Percentiles rank a stretch among this genome's conserved stretches.
phyloP scores from a whole-genome alignment of 1,140 invertebrate species.

The Holotrichia oblita region DNA sequence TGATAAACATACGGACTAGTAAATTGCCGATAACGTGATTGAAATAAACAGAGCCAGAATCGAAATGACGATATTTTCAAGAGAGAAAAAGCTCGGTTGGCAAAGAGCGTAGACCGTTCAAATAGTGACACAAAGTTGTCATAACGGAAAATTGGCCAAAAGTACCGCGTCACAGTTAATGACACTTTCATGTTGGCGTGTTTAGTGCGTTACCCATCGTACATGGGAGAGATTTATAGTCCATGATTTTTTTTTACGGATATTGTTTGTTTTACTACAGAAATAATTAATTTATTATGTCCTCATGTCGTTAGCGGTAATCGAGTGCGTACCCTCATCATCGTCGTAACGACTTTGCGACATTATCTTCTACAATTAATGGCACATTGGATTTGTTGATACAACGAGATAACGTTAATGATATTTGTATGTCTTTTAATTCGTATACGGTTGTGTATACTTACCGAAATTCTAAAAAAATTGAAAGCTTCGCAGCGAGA shows the following conservation, averaged over 20 bases:
- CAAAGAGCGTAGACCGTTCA: neutral
- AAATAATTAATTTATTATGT: conserved; percentile 9
- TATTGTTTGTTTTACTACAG: neutral
- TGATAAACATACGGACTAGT: neutral
- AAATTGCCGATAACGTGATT: neutral
- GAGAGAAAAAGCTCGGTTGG: too few species aligned
- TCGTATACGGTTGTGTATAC: neutral
- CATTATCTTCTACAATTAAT: neutral
- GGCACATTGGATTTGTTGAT: neutral
- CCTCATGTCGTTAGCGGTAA: neutral
- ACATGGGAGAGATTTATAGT: neutral
- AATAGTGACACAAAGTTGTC: neutral
- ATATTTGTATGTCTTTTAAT: neutral
- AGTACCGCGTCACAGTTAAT: neutral
- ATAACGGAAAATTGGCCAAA: neutral
- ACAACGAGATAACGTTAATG: neutral
- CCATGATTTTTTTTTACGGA: neutral
- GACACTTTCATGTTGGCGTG: conserved; percentile 2
- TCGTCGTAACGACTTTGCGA: neutral
- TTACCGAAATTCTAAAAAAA: too few species aligned
- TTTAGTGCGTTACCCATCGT: neutral
- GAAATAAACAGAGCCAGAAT: neutral
- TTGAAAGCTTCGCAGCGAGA: too few species aligned
- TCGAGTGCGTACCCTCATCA: neutral
- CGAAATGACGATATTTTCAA: neutral